Evolutionary conservation across 2,888 invertebrate genomes (phyloP).

Genomic region (Hypolimnas misippus): DNA sequence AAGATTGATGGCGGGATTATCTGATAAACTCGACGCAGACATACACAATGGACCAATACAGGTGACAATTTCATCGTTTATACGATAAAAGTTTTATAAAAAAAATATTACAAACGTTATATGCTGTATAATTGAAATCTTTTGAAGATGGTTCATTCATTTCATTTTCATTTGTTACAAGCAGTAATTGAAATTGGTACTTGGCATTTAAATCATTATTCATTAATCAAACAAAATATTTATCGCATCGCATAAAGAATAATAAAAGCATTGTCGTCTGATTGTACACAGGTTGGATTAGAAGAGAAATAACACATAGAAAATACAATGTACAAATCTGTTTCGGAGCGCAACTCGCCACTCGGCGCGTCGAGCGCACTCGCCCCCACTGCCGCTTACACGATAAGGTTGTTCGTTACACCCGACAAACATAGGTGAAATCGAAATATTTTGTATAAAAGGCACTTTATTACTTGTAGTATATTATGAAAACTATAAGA

Average conservation of each 20-base stretch:
- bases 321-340: constrained; percentile 52
- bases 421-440: background rate
- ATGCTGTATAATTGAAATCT: too few species aligned
- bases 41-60: constrained; percentile 76
- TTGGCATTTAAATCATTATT: too few species aligned
- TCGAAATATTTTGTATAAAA: constrained; percentile 9
- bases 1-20: constrained; percentile 70
- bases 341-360: constrained; percentile 57
- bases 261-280: too few species aligned
- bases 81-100: too few species aligned
- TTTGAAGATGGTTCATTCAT: too few species aligned
- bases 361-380: constrained; percentile 43
- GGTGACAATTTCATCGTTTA: too few species aligned
- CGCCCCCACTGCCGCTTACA: constrained; percentile 40
- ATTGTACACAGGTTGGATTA: constrained; percentile 83
- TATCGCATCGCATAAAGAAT: too few species aligned
- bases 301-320: constrained; percentile 82
- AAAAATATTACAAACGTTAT: background rate
- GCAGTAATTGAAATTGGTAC: too few species aligned
- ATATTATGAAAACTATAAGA: too few species aligned
- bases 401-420: constrained; percentile 19
- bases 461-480: constrained; percentile 2
- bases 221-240: too few species aligned
- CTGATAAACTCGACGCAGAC: constrained; percentile 68
- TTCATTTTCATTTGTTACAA: background rate